Percentiles rank a stretch among this genome's conserved stretches.
These are phyloP conservation scores for Volucella bombylans DNA, from an alignment of 2,888 invertebrate species.

Conservation along the genomic window DNA sequence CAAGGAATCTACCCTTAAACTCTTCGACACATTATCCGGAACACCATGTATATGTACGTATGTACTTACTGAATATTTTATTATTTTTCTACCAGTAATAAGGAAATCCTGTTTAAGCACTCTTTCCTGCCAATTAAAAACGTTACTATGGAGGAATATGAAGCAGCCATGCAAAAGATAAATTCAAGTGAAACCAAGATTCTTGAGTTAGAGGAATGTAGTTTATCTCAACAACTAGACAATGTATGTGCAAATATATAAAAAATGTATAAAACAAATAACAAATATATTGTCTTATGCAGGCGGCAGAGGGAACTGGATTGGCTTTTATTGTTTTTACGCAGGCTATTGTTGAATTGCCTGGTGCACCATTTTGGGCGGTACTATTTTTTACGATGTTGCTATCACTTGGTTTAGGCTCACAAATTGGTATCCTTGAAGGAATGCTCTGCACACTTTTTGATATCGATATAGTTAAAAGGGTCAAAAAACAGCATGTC, in stretches of 20 bases:
- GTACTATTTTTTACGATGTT: slow-evolving; percentile 98
- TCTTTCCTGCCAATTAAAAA: slow-evolving; percentile 81
- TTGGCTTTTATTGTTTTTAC: slow-evolving; percentile 98
- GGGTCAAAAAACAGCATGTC: slow-evolving; percentile 93
- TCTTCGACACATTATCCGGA: too few species aligned
- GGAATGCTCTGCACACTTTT: slow-evolving; percentile 98
- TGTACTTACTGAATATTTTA: background rate
- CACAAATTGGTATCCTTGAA: slow-evolving; percentile 97
- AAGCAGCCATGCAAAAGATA: slow-evolving; percentile 81
- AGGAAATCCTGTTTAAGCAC: slow-evolving; percentile 81
- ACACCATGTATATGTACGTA: too few species aligned
- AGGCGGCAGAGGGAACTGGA: slow-evolving; percentile 98
- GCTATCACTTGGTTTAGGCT: slow-evolving; percentile 94
- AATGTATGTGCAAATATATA: slow-evolving; percentile 83
- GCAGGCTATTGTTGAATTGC: slow-evolving; percentile 96
- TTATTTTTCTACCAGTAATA: slow-evolving; percentile 82
- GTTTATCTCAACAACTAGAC: slow-evolving; percentile 88
- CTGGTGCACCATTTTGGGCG: slow-evolving; percentile 97
- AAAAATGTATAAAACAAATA: background rate
- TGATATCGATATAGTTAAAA: slow-evolving; percentile 94
- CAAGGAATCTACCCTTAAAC: too few species aligned
- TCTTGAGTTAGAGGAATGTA: slow-evolving; percentile 86
- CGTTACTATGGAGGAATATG: slow-evolving; percentile 85
- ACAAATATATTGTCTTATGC: slow-evolving; percentile 57
- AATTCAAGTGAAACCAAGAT: slow-evolving; percentile 79